A percentile compares a stretch with the other conserved stretches of the same genome.
Evolutionary conservation across 2,888 invertebrate genomes (phyloP).

Genomic region (Theodoxus fluviatilis): DNA sequence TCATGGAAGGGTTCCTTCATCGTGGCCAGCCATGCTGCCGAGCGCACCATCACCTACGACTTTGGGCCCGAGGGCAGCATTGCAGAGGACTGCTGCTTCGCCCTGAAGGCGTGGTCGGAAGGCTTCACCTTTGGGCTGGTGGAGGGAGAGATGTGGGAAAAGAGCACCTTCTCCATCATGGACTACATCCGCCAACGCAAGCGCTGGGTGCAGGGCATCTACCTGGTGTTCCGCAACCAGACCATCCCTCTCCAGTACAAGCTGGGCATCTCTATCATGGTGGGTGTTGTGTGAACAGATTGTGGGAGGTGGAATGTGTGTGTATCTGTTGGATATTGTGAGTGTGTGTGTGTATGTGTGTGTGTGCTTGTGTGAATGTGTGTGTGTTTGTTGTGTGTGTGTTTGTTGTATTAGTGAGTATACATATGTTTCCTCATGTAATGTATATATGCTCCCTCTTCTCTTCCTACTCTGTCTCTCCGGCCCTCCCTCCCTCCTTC

Average conservation of each 20-base stretch:
- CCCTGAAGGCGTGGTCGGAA: conserved; percentile 46
- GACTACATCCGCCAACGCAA: conserved; percentile 53
- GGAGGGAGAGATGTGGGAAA: conserved; percentile 57
- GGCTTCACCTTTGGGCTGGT: conserved; percentile 55
- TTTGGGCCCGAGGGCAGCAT: conserved; percentile 50
- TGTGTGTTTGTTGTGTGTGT: no score
- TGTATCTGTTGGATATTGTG: no score
- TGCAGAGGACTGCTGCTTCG: conserved; percentile 55
- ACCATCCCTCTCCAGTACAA: conserved; percentile 47
- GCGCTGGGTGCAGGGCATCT: conserved; percentile 56
- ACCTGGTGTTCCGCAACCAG: conserved; percentile 42
- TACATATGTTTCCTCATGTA: no score
- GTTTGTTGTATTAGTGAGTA: no score
- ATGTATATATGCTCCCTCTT: no score
- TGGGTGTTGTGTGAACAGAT: no score
- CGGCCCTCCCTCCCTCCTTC: conserved; percentile 3
- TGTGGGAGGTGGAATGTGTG: no score
- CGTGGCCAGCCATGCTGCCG: conserved; percentile 50
- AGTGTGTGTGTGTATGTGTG: no score
- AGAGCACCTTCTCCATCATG: conserved; percentile 50
- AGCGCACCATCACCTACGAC: conserved; percentile 48
- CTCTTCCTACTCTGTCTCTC: not conserved
- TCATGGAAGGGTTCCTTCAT: conserved; percentile 59
- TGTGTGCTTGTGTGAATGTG: no score
- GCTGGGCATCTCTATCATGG: conserved; percentile 46